Conservation (phyloP, 1,140 invertebrate species). For the Neuroterus valhalla region DNA sequence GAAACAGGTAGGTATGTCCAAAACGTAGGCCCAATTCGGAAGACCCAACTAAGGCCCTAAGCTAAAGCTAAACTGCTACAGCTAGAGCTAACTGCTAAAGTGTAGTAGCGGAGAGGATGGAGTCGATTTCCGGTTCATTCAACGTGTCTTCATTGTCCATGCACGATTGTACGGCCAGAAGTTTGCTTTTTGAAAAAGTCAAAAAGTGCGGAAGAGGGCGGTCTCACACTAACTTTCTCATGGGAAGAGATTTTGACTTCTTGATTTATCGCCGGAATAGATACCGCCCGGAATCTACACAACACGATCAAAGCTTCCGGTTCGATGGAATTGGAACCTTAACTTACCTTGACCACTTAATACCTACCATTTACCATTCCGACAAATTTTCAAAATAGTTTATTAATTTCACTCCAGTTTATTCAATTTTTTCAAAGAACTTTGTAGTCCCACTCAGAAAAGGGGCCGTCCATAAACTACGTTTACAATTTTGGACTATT, state of each 20-base stretch:
- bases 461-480: too few relatives aligned
- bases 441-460: too few relatives aligned
- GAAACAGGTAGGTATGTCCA: conserved; percentile 51
- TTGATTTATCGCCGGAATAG: conserved; percentile 58
- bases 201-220: conserved; percentile 65
- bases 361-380: too few relatives aligned
- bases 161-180: neutral
- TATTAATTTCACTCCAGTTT: too few relatives aligned
- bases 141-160: conserved; percentile 44
- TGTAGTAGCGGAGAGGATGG: conserved; percentile 54
- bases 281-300: conserved; percentile 37
- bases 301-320: conserved; percentile 14
- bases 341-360: conserved; percentile 31
- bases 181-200: conserved; percentile 56
- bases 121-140: conserved; percentile 70
- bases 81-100: conserved; percentile 46
- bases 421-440: too few relatives aligned
- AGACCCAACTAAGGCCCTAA: too few relatives aligned
- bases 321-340: conserved; percentile 37
- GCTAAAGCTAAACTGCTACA: too few relatives aligned
- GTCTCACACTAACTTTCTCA: conserved; percentile 56
- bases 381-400: conserved; percentile 11
- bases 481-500: too few relatives aligned
- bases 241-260: conserved; percentile 41
- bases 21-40: too few relatives aligned